Evolutionary conservation across 2,888 invertebrate genomes (phyloP).

Genomic region (Polydrusus pterygomalis): DNA sequence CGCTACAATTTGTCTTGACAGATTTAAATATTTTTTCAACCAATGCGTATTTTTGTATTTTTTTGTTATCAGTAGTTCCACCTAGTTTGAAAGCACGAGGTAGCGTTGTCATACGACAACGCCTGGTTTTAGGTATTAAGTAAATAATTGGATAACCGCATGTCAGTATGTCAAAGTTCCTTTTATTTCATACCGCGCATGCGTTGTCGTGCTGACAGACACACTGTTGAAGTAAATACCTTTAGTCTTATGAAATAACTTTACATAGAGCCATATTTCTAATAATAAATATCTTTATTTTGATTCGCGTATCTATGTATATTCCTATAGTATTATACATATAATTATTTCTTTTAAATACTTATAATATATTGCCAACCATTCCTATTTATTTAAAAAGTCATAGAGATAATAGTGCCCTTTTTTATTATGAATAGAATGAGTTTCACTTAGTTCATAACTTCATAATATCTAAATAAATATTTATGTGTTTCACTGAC

Average conservation of each 20-base stretch:
- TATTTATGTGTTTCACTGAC: constrained; percentile 28
- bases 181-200: no score
- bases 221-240: no score
- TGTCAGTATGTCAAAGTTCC: no score
- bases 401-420: constrained; percentile 29
- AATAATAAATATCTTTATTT: constrained; percentile 2
- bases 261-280: constrained; percentile 3
- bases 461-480: constrained; percentile 16
- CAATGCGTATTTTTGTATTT: no score
- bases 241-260: neutral
- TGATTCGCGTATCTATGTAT: neutral
- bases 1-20: no score
- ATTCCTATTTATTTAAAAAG: constrained; percentile 48
- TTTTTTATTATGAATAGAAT: constrained; percentile 30
- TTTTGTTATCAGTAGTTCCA: no score
- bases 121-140: no score
- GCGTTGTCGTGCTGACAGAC: no score
- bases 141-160: no score
- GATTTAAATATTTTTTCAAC: no score
- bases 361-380: constrained; percentile 35
- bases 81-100: no score
- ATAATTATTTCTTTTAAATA: constrained; percentile 30
- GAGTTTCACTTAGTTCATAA: constrained; percentile 16
- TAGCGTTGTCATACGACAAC: no score
- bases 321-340: constrained; percentile 28